These are phyloP conservation scores for Mustela nigripes DNA, from an alignment of 2,113 vertebrate genomes.

Conservation along the genomic window DNA sequence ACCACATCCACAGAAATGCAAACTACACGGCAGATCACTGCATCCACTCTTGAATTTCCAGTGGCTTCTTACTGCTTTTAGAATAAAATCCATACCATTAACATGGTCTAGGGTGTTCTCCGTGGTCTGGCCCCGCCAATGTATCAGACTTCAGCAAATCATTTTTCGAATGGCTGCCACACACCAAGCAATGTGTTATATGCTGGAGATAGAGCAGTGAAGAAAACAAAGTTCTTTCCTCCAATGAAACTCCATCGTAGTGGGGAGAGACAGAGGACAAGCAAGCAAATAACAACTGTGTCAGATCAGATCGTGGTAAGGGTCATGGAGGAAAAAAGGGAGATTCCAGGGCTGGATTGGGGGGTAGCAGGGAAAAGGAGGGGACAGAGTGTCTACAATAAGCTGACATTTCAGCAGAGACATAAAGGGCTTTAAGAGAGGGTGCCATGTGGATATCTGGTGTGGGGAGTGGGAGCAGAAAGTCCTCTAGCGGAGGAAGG, in stretches of 20 bases:
- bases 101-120: neutral
- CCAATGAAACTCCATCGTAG: neutral
- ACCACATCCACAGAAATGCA: too few species aligned
- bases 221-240: neutral
- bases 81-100: neutral
- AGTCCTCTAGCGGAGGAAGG: neutral
- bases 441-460: neutral
- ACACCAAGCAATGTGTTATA: neutral
- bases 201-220: neutral
- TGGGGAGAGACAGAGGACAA: neutral
- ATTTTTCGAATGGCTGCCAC: neutral
- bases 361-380: neutral
- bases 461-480: accelerated
- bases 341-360: neutral
- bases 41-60: neutral
- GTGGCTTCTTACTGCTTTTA: neutral
- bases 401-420: neutral
- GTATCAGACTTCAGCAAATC: neutral
- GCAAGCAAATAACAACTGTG: neutral
- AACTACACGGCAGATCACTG: neutral
- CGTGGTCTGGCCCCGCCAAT: neutral
- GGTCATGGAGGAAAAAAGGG: neutral
- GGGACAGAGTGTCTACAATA: neutral
- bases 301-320: too few species aligned
- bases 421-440: neutral